Base-by-base conservation (phyloP, 2,888 invertebrate species). In the Cataglyphis albicans region DNA sequence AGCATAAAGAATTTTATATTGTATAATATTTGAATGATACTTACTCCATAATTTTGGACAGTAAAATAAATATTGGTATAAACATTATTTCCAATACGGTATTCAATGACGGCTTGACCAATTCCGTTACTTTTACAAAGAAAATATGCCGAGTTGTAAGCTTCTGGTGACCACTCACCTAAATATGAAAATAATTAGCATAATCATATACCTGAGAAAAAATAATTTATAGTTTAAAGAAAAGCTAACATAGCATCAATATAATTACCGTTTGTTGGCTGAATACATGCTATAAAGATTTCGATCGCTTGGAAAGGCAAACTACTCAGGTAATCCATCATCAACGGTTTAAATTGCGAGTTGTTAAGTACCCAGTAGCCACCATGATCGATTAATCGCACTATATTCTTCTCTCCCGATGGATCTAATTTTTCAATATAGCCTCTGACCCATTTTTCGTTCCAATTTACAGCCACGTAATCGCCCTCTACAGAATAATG, bases 271-370 rank as follows among this genome's bases (percentile, higher is more conserved):
- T 96, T 96, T 82, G 96, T 95, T 81, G 98, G 98, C 95, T 96
- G 96, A 91, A 99, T 96, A 95, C 98, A 97, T n/a, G 98, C 98
- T 93, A 99, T 95, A 94, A 97, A 96, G 94, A 99, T 98, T 95
- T 99, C 99, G 70, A 98, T 97, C 82, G 99, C 98, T 96, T 99
- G 99, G 96, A 99, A 99, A 76, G 99, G 99, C 94, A 99, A 96
- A 83, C 18, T 15, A 44, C 97, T 96, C 96, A 99, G 97, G 95
- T 98, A 99, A 95, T 99, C 99, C 78, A 97, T 97, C 91, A 98
- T 96, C 90, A 99, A 99, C 95, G 99, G 99, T 93, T 98, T 97
- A 93, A 99, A 96, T 89, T 96, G 96, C 81, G 96, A 95, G 90
- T 97, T 97, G 91, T 97, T 96, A 80, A 99, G 96, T 83, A 96